These are phyloP conservation scores for Monopterus albus DNA, from an alignment of 2,113 vertebrate genomes.

Conservation along the genomic window DNA sequence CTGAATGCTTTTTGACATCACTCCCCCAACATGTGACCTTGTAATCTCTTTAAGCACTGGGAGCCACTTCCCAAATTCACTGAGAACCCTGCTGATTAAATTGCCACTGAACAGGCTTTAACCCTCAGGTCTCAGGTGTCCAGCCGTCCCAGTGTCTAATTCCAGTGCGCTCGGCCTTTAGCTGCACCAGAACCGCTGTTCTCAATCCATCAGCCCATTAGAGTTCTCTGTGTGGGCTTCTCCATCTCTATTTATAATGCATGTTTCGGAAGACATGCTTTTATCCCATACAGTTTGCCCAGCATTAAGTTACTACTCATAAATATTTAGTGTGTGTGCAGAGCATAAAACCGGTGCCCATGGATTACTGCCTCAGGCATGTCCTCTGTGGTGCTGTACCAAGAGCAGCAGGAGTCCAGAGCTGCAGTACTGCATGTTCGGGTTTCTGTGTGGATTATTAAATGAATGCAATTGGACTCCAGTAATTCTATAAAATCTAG, in stretches of 20 bases:
- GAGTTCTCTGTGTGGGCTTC: background rate
- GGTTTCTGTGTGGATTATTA: too few relatives aligned
- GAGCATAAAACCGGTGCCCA: background rate
- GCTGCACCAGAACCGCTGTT: background rate
- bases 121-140: slow-evolving; percentile 60
- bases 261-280: background rate
- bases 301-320: too few relatives aligned
- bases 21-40: background rate
- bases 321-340: too few relatives aligned
- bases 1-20: background rate
- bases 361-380: too few relatives aligned
- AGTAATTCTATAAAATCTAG: too few relatives aligned
- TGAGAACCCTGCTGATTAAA: slow-evolving; percentile 55
- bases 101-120: slow-evolving; percentile 44
- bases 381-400: too few relatives aligned
- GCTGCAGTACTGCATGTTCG: too few relatives aligned
- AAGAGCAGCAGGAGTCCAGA: too few relatives aligned
- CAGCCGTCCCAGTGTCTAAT: slow-evolving; percentile 31
- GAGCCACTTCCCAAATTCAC: slow-evolving; percentile 39
- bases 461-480: too few relatives aligned
- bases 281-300: too few relatives aligned
- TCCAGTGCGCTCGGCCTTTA: slow-evolving; percentile 22
- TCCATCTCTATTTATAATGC: slow-evolving; percentile 8
- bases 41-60: slow-evolving; percentile 38
- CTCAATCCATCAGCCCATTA: slow-evolving; percentile 11